These are phyloP conservation scores for Dasyornis broadbenti DNA, from an alignment of 2,113 vertebrate genomes.

Conservation along the genomic window DNA sequence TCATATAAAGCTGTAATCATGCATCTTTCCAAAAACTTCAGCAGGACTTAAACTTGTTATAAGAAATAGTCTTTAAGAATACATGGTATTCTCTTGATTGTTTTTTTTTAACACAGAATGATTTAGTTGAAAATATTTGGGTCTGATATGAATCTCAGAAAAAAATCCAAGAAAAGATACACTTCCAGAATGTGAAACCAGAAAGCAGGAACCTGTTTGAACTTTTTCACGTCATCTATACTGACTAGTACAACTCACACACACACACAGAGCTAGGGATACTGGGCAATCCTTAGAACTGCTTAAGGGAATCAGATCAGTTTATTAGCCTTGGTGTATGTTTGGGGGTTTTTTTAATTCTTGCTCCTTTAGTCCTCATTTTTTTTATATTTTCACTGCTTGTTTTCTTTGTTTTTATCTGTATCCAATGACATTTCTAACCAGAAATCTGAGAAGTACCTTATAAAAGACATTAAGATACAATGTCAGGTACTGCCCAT, in stretches of 20 bases:
- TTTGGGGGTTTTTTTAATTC: not conserved
- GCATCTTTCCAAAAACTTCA: not conserved
- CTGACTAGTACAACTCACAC: not conserved
- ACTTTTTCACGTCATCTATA: not conserved
- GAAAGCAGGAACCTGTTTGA: not conserved
- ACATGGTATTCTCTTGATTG: not conserved
- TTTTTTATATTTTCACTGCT: not conserved
- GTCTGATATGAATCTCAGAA: not conserved
- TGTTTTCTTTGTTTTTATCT: not conserved
- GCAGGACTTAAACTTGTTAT: not conserved
- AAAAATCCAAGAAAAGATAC: not conserved
- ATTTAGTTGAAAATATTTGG: not conserved
- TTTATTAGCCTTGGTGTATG: not conserved
- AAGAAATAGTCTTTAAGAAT: not conserved
- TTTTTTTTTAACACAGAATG: not conserved
- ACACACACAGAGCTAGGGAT: not conserved
- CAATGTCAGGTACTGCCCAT: not conserved
- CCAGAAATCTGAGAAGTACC: not conserved
- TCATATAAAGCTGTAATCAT: not conserved
- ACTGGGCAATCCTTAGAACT: not conserved
- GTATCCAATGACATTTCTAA: not conserved
- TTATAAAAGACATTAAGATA: not conserved
- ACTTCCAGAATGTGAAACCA: not conserved
- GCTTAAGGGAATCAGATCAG: not conserved
- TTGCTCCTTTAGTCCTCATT: not conserved